Percentiles rank a stretch among this genome's conserved stretches.
These are phyloP conservation scores for Columba guinea DNA, from an alignment of 2,797 vertebrate species.

Conservation along the genomic window DNA sequence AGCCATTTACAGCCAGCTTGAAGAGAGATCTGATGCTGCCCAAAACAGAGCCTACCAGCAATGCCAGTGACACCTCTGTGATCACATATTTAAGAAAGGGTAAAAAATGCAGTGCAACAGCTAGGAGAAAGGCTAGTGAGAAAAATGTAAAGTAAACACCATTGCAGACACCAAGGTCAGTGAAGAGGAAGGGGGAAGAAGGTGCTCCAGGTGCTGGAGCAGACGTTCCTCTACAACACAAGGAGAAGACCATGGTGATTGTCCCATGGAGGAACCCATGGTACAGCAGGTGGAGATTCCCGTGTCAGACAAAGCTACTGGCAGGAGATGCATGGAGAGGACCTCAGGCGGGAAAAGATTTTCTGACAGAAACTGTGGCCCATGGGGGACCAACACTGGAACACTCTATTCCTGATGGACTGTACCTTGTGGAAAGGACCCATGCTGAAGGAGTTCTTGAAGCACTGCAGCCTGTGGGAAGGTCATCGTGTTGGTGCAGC, in stretches of 20 bases:
- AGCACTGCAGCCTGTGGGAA: neutral
- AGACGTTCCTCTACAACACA: neutral
- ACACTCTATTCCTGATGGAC: neutral
- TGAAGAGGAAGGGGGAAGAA: neutral
- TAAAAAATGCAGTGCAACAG: neutral
- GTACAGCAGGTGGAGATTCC: neutral
- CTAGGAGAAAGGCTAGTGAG: neutral
- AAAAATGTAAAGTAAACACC: neutral
- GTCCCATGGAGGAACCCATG: neutral
- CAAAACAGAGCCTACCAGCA: neutral
- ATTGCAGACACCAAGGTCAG: neutral
- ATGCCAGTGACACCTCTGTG: neutral
- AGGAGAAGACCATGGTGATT: neutral
- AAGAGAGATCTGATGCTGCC: neutral
- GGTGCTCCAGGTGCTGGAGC: neutral
- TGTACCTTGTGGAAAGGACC: neutral
- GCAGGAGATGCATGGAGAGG: neutral
- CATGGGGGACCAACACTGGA: neutral
- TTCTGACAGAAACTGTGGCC: neutral
- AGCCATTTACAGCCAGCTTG: neutral
- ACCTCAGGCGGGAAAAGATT: neutral
- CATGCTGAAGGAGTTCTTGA: neutral
- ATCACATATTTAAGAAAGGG: neutral
- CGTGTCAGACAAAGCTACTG: accelerated
- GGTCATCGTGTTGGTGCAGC: neutral